Conservation (phyloP, 2,888 invertebrate genomes). For the Neoascia interrupta region DNA sequence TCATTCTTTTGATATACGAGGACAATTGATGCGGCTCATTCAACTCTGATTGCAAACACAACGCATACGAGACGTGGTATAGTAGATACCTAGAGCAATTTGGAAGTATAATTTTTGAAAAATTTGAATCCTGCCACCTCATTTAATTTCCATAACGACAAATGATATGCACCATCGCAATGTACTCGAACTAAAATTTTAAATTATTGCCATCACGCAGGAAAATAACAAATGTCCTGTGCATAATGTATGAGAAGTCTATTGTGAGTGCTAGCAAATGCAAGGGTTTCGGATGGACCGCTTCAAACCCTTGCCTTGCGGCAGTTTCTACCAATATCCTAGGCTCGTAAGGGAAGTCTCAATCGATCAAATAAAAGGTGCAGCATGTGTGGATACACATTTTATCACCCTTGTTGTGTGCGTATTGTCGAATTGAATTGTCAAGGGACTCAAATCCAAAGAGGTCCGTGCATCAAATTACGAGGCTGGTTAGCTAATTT, state of each 20-base stretch:
- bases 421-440: constrained; percentile 47
- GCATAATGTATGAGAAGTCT: constrained; percentile 33
- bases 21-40: constrained; percentile 12
- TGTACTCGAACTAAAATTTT: constrained; percentile 21
- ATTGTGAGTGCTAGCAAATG: constrained; percentile 5
- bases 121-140: constrained; percentile 72
- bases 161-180: constrained; percentile 1
- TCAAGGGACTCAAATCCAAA: constrained; percentile 47
- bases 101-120: constrained; percentile 52
- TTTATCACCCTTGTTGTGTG: constrained; percentile 57
- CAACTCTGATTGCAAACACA: not conserved
- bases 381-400: constrained; percentile 48
- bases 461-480: constrained; percentile 57
- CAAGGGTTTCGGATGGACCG: constrained; percentile 14
- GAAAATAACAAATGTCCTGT: constrained; percentile 51
- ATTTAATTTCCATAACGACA: constrained; percentile 70
- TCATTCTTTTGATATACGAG: constrained; percentile 18
- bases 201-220: constrained; percentile 49
- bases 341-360: constrained; percentile 18
- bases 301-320: constrained; percentile 49
- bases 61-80: not conserved
- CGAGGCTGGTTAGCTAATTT: constrained; percentile 69
- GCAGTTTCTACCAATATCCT: no score
- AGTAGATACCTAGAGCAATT: no score
- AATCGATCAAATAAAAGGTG: constrained; percentile 17